Conservation (phyloP, 2,113 vertebrate genomes). For the Clarias batrachus region DNA sequence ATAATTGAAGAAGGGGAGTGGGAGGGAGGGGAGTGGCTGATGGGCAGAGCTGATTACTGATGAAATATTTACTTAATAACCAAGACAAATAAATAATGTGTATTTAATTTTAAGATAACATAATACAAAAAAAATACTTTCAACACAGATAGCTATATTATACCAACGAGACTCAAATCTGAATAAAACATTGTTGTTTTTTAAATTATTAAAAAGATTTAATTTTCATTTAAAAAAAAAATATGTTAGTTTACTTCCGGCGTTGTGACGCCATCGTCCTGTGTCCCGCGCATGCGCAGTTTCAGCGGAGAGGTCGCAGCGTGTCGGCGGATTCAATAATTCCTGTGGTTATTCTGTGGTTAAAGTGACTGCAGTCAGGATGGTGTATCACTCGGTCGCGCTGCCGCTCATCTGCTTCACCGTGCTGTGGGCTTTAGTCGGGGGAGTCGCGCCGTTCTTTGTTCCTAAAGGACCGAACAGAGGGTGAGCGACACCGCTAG, state of each 20-base stretch:
- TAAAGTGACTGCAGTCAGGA: slow-evolving; percentile 52
- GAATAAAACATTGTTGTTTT: not conserved
- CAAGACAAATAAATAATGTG: too few relatives aligned
- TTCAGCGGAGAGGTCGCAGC: not conserved
- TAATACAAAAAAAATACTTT: too few relatives aligned
- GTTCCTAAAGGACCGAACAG: slow-evolving; percentile 96
- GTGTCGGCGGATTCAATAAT: too few relatives aligned
- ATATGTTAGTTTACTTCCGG: too few relatives aligned
- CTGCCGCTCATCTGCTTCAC: slow-evolving; percentile 94
- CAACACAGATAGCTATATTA: not conserved
- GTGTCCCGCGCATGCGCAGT: not conserved
- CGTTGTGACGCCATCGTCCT: not conserved
- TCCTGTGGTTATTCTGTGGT: fast-evolving
- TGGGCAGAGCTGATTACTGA: too few relatives aligned
- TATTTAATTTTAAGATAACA: not conserved
- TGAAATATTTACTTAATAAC: too few relatives aligned
- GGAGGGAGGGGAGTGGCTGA: too few relatives aligned
- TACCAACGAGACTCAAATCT: not conserved
- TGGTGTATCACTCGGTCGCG: slow-evolving; percentile 90
- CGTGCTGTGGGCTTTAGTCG: slow-evolving; percentile 90
- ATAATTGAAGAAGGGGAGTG: too few relatives aligned
- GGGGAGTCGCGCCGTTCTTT: slow-evolving; percentile 90
- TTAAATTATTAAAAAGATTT: too few relatives aligned
- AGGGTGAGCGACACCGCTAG: slow-evolving; percentile 74
- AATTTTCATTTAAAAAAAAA: too few relatives aligned